phyloP scores from a whole-genome alignment of 2,797 vertebrate genomes.

The Nyctalus aviator region DNA sequence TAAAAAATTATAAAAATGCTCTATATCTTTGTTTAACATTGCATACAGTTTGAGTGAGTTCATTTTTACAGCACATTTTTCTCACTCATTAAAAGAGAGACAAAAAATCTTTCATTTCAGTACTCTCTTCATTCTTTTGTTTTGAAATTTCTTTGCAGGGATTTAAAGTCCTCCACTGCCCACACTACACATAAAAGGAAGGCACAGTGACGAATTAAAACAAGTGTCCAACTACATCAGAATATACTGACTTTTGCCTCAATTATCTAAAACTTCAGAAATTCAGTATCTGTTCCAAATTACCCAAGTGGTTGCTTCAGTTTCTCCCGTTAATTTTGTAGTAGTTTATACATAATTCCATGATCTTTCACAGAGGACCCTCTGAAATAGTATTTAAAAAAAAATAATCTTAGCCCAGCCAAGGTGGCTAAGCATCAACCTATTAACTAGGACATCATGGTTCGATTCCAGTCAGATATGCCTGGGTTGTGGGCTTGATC shows the following conservation, averaged over 20 bases:
- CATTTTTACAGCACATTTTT: background rate
- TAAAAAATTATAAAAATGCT: background rate
- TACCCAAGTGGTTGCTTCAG: background rate
- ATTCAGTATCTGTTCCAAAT: background rate
- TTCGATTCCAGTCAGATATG: too few species aligned
- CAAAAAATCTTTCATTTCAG: background rate
- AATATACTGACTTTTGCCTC: background rate
- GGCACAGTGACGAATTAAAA: background rate
- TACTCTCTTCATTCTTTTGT: background rate
- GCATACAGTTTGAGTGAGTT: background rate
- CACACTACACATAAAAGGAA: background rate
- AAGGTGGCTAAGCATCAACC: too few species aligned
- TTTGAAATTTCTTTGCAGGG: background rate
- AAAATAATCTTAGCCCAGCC: background rate
- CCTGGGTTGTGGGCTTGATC: too few species aligned
- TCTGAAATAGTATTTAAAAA: background rate
- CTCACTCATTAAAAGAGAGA: conserved; percentile 7
- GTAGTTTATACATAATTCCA: background rate
- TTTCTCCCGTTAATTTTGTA: background rate
- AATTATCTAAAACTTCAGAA: conserved; percentile 14
- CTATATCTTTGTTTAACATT: background rate
- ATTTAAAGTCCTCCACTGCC: background rate
- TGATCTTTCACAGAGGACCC: background rate
- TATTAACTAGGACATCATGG: too few species aligned
- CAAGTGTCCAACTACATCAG: background rate